These are phyloP conservation scores for Cephalotes varians DNA, from an alignment of 2,888 invertebrate species.

Conservation along the genomic window DNA sequence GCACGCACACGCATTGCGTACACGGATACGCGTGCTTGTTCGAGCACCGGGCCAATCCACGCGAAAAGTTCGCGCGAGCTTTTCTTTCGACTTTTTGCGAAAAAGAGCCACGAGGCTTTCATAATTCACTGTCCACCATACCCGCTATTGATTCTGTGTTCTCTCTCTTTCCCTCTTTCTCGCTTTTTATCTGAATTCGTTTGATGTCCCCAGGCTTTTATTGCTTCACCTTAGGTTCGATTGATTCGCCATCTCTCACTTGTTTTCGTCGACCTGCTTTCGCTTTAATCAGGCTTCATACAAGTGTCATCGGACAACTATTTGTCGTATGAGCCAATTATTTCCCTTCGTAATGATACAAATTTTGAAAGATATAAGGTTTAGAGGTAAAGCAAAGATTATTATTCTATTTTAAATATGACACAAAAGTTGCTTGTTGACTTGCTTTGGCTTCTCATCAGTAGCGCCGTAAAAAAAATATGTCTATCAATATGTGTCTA, in stretches of 20 bases:
- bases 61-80: constrained; percentile 71
- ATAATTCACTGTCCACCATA: constrained; percentile 63
- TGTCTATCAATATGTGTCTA: background rate
- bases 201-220: constrained; percentile 40
- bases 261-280: constrained; percentile 24
- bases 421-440: background rate
- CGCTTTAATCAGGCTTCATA: constrained; percentile 28
- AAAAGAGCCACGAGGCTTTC: constrained; percentile 61
- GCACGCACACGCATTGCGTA: constrained; percentile 55
- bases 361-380: background rate
- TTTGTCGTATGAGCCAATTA: background rate
- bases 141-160: constrained; percentile 63
- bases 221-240: constrained; percentile 35
- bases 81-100: constrained; percentile 67
- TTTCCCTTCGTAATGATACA: background rate
- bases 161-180: background rate
- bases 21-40: constrained; percentile 23
- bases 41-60: constrained; percentile 36
- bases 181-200: background rate
- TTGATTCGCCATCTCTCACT: constrained; percentile 38
- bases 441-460: background rate
- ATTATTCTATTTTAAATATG: background rate
- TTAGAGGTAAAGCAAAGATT: background rate
- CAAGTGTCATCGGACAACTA: background rate
- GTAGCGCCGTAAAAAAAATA: background rate